Percentiles rank a stretch among this genome's conserved stretches.
phyloP scores from a whole-genome alignment of 2,797 vertebrate species.

The Clarias platycephalus region DNA sequence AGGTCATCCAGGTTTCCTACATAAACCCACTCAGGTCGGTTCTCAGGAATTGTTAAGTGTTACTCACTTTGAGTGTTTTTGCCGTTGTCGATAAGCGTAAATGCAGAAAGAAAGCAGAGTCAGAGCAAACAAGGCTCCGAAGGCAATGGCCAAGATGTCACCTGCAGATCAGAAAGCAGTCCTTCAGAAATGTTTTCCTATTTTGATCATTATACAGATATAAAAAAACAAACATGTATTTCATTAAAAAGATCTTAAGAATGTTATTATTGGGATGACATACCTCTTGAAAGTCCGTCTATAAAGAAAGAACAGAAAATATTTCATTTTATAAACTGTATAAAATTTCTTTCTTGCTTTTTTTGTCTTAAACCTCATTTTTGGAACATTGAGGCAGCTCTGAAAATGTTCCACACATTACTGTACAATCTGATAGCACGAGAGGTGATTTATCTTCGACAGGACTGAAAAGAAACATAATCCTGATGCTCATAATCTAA shows the following conservation, averaged over 20 bases:
- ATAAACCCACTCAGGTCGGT: not conserved
- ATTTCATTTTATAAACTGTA: constrained; percentile 2
- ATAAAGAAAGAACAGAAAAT: not conserved
- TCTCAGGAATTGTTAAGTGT: not conserved
- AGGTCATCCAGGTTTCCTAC: constrained; percentile 1
- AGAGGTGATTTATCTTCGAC: not conserved
- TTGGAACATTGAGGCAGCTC: not conserved
- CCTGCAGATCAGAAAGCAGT: constrained; percentile 48
- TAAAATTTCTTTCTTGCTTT: not conserved
- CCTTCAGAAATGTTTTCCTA: not conserved
- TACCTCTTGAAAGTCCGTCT: constrained; percentile 54
- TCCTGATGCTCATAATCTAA: not conserved
- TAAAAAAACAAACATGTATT: not conserved
- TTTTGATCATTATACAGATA: not conserved
- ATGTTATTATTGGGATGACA: not conserved
- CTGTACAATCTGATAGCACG: not conserved
- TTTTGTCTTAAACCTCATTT: not conserved
- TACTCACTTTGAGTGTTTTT: constrained; percentile 56
- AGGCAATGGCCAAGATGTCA: constrained; percentile 58
- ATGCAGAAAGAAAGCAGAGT: constrained; percentile 58
- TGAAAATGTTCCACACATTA: not conserved
- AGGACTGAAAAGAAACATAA: not conserved
- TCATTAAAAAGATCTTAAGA: not conserved
- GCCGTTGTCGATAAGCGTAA: constrained; percentile 58
- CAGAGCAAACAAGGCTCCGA: constrained; percentile 60